phyloP scores from a whole-genome alignment of 2,113 vertebrate genomes.

The Electrona antarctica region DNA sequence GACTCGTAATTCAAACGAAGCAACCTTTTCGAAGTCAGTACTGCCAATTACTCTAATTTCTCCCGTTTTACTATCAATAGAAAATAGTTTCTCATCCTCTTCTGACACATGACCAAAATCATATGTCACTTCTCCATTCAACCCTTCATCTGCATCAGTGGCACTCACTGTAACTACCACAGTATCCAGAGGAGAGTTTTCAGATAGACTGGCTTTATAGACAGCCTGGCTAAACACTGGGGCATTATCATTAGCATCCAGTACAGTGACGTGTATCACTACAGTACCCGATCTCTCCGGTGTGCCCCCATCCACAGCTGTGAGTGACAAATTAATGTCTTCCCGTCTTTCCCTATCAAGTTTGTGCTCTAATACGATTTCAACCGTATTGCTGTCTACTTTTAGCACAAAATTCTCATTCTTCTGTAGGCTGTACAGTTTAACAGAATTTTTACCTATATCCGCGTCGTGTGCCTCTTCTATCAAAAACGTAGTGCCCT shows the following conservation, averaged over 20 bases:
- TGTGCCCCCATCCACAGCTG: conserved; percentile 65
- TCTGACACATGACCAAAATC: conserved; percentile 47
- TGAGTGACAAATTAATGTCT: conserved; percentile 45
- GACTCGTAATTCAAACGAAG: conserved; percentile 29
- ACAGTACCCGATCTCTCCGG: conserved; percentile 64
- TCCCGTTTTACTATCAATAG: conserved; percentile 24
- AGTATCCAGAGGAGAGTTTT: conserved; percentile 56
- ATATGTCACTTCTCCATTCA: conserved; percentile 73
- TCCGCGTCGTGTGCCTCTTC: conserved; percentile 79
- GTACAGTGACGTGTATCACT: conserved; percentile 55
- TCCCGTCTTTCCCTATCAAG: conserved; percentile 65
- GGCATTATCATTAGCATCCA: conserved; percentile 68
- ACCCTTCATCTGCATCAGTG: conserved; percentile 66
- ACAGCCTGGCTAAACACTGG: conserved; percentile 57
- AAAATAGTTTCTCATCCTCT: not conserved
- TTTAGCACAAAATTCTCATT: conserved; percentile 76
- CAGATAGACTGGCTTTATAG: conserved; percentile 62
- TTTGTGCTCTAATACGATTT: conserved; percentile 53
- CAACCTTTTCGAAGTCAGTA: conserved; percentile 49
- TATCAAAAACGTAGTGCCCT: conserved; percentile 65
- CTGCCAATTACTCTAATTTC: conserved; percentile 19
- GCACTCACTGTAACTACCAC: conserved; percentile 54
- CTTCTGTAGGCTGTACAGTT: conserved; percentile 68
- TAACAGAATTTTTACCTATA: conserved; percentile 70
- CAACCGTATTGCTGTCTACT: conserved; percentile 55